Percentiles rank a stretch among this genome's conserved stretches.
Evolutionary conservation across 2,888 invertebrate species (phyloP).

Genomic region (Pandemis corylana): DNA sequence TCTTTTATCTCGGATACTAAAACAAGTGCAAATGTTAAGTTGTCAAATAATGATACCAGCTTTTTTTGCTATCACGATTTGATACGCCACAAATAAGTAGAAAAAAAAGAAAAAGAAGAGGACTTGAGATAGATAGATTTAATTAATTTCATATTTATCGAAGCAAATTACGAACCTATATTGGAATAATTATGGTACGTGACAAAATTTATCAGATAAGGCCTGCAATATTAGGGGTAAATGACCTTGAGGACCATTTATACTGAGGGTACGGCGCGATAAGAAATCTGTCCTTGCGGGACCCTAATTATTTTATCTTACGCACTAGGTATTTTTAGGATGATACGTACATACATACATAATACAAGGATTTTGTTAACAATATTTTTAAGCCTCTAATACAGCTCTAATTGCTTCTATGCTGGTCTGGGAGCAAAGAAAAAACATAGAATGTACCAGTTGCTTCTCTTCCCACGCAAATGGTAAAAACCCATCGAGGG

Average conservation of each 20-base stretch:
- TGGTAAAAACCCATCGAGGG: no score
- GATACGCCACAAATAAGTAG: no score
- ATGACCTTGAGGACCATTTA: slow-evolving; percentile 35
- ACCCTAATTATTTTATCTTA: slow-evolving; percentile 39
- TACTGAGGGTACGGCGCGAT: slow-evolving; percentile 31
- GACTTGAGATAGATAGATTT: not conserved
- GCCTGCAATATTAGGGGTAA: slow-evolving; percentile 22
- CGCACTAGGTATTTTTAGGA: slow-evolving; percentile 15
- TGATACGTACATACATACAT: not conserved
- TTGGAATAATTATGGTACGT: slow-evolving; percentile 28
- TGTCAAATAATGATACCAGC: no score
- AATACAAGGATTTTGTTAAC: not conserved
- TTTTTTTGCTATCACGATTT: no score
- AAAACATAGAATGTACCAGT: no score
- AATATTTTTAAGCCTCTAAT: not conserved
- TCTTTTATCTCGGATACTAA: no score
- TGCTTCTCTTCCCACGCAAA: no score
- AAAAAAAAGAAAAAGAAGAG: no score
- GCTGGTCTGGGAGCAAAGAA: no score
- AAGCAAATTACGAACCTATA: not conserved
- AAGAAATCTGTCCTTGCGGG: slow-evolving; percentile 29
- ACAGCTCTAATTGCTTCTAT: no score
- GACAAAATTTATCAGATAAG: slow-evolving; percentile 14
- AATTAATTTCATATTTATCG: not conserved
- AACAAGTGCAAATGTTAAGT: no score